phyloP scores from a whole-genome alignment of 2,888 invertebrate genomes.

The Phalangium opilio region DNA sequence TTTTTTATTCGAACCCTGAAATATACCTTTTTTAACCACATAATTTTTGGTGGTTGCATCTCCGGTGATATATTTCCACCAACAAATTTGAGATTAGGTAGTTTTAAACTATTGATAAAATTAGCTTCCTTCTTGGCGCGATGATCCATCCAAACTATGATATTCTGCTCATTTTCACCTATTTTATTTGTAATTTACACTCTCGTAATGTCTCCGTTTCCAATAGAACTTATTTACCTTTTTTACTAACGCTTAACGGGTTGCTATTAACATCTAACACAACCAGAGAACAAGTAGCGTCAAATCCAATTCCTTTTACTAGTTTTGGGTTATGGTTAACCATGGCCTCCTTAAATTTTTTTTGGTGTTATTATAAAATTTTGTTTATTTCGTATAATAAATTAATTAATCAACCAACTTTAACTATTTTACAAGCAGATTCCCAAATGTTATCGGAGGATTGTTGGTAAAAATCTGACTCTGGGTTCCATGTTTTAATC shows the following conservation, averaged over 20 bases:
- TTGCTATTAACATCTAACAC: constrained; percentile 51
- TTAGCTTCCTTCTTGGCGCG: constrained; percentile 63
- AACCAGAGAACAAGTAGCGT: constrained; percentile 87
- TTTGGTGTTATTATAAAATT: background rate
- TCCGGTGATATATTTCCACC: constrained; percentile 89
- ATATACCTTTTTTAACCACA: constrained; percentile 63
- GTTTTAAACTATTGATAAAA: constrained; percentile 56
- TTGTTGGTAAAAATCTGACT: constrained; percentile 67
- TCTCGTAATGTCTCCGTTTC: too few relatives aligned
- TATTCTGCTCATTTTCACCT: constrained; percentile 45
- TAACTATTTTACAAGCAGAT: constrained; percentile 52
- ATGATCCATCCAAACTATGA: constrained; percentile 88
- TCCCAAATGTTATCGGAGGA: constrained; percentile 79
- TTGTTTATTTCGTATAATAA: background rate
- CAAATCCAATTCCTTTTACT: constrained; percentile 79
- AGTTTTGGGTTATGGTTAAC: constrained; percentile 3
- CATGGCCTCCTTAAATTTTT: constrained; percentile 3
- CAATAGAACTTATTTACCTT: constrained; percentile 21
- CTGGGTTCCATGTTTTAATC: constrained; percentile 62
- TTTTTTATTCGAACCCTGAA: background rate
- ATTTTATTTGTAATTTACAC: background rate
- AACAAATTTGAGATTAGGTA: constrained; percentile 63
- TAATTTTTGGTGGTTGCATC: constrained; percentile 86
- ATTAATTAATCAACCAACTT: constrained; percentile 39
- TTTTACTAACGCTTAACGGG: constrained; percentile 45